These are phyloP conservation scores for Acrobasis suavella DNA, from an alignment of 2,888 invertebrate species.

Conservation along the genomic window DNA sequence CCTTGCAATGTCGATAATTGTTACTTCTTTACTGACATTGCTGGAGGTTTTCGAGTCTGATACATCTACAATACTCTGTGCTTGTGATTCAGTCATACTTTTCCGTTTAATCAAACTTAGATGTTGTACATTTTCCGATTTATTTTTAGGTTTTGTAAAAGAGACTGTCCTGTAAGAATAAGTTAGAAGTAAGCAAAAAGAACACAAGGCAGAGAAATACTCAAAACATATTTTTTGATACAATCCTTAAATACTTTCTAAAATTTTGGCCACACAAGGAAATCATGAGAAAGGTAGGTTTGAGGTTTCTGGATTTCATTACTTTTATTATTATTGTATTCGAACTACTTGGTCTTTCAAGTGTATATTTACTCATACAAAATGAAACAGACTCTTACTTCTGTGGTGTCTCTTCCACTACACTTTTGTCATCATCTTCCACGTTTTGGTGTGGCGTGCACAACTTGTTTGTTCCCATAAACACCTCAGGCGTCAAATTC, in stretches of 20 bases:
- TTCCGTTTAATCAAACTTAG: conserved; percentile 32
- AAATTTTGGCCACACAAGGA: too few relatives aligned
- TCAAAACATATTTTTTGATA: too few relatives aligned
- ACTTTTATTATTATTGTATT: too few relatives aligned
- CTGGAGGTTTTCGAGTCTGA: conserved; percentile 47
- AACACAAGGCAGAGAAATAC: too few relatives aligned
- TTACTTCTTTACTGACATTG: conserved; percentile 44
- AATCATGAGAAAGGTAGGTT: too few relatives aligned
- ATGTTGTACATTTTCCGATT: conserved; percentile 39
- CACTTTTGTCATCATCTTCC: conserved; percentile 60
- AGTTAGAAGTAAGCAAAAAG: too few relatives aligned
- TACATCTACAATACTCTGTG: conserved; percentile 50
- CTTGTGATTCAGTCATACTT: conserved; percentile 30
- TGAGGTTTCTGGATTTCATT: too few relatives aligned
- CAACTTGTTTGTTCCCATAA: conserved; percentile 30
- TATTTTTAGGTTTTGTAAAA: conserved; percentile 48
- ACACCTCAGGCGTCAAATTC: conserved; percentile 26
- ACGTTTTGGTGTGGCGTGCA: conserved; percentile 45
- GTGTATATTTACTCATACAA: neutral
- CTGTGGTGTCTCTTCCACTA: conserved; percentile 77
- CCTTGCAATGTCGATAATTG: conserved; percentile 42
- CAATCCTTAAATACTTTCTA: too few relatives aligned
- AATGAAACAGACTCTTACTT: conserved; percentile 53
- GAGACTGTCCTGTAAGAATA: conserved; percentile 50
- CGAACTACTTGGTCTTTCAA: too few relatives aligned